phyloP scores from a whole-genome alignment of 2,113 vertebrate genomes.

The Cryptotis parvus region DNA sequence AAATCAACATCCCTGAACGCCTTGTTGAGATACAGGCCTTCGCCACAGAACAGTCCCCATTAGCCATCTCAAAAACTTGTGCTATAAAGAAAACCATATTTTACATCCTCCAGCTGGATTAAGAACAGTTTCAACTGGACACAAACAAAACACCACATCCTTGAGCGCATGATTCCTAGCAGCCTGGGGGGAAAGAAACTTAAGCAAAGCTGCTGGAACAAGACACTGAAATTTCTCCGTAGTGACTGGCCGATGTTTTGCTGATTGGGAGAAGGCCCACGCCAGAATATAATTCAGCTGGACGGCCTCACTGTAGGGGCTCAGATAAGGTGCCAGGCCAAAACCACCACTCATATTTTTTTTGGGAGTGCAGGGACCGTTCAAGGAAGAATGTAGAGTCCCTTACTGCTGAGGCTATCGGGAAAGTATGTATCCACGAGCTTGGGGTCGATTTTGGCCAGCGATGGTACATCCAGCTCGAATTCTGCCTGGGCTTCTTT shows the following conservation, averaged over 20 bases:
- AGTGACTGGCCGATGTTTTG: slow-evolving; percentile 96
- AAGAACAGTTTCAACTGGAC: slow-evolving; percentile 65
- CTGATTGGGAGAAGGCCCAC: slow-evolving; percentile 91
- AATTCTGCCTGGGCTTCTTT: slow-evolving; percentile 91
- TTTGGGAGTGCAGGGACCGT: slow-evolving; percentile 83
- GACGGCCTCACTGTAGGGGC: slow-evolving; percentile 84
- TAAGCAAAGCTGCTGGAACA: slow-evolving; percentile 96
- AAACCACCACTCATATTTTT: slow-evolving; percentile 82
- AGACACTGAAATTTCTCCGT: slow-evolving; percentile 99
- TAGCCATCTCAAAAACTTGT: slow-evolving; percentile 67
- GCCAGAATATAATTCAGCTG: slow-evolving; percentile 96
- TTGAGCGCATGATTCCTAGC: slow-evolving; percentile 58
- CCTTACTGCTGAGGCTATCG: slow-evolving; percentile 70
- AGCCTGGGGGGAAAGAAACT: slow-evolving; percentile 67
- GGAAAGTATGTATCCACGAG: neutral
- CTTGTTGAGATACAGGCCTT: neutral
- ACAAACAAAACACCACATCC: slow-evolving; percentile 76
- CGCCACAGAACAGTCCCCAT: neutral
- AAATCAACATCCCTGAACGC: neutral
- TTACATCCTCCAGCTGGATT: slow-evolving; percentile 72
- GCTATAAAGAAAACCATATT: slow-evolving; percentile 60
- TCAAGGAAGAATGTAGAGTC: slow-evolving; percentile 81
- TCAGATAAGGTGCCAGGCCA: slow-evolving; percentile 82
- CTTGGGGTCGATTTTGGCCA: slow-evolving; percentile 74
- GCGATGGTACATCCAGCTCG: slow-evolving; percentile 72